Evolutionary conservation across 92 coral and sea anemone genomes (phyloP), one percentile per base, ranked within the genome.

Genomic region (Siderastrea siderea): DNA sequence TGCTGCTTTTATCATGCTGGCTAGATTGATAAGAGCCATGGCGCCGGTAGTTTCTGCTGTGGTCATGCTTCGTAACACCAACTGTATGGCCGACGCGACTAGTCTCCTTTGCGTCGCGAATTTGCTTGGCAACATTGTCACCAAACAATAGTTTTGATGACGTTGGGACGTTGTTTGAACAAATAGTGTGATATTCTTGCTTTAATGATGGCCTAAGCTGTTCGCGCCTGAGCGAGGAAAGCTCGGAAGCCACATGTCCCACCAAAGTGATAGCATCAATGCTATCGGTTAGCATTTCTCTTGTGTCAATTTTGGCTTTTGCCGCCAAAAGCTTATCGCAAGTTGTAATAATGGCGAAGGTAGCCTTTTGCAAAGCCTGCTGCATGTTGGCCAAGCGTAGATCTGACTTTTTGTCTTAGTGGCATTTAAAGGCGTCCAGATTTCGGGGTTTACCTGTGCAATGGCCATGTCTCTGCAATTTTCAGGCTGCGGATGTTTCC

Each of bases 71-170:
- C 12, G 47, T 16, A 1, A 65, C 2, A 1, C 64, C 68, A 65
- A 77, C 81, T 7, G 46, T 83, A 50, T 83, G 57, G 60, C 87
- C 77, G 15, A 81, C 2, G 45, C 88, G 74, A 14, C 51, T 77
- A 16, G 89, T 76, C 59, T 85, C 89, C 13, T 75, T 85, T 44
- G 80, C 80, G 66, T 84, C 88, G 7, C 88, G 53, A 7, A 71
- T n/a, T 51, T 71, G 88, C 38, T 26, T 26, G 38, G 38, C 38
- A 26, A 26, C 0, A 26, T 26, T 0, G 38, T 26, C 38, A 26
- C 38, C 38, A 26, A 26, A 26, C 0, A 26, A 26, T 26, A 0
- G 38, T 26, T 26, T 26, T 26, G 38, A 26, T 26, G 38, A 26
- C 38, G 38, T 26, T 26, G 38, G 38, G 38, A 26, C 38, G 38